Percentiles rank a stretch among this genome's conserved stretches.
phyloP scores from a whole-genome alignment of 1,140 invertebrate species.

The Frieseomelitta varia region DNA sequence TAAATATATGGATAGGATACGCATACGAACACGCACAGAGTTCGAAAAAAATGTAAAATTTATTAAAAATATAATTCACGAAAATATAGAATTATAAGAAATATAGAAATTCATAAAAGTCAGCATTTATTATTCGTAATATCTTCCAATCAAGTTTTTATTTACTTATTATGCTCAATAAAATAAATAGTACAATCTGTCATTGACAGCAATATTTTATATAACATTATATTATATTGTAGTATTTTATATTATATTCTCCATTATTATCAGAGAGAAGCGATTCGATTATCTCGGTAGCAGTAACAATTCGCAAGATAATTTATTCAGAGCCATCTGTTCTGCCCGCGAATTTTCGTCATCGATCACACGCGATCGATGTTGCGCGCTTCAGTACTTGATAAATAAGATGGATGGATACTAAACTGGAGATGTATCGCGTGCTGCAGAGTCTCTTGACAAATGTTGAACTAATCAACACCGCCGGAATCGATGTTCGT shows the following conservation, averaged over 20 bases:
- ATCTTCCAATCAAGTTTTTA: background rate
- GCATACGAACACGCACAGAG: too few species aligned
- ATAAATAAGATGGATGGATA: constrained; percentile 1
- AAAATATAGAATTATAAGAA: too few species aligned
- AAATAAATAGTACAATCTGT: background rate
- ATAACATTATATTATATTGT: too few species aligned
- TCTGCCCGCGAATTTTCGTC: background rate
- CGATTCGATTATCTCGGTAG: background rate
- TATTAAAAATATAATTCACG: too few species aligned
- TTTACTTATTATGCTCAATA: too few species aligned
- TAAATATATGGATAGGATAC: too few species aligned
- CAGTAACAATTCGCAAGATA: background rate
- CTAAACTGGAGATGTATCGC: background rate
- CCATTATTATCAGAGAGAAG: background rate
- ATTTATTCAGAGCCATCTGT: background rate
- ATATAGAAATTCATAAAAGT: too few species aligned
- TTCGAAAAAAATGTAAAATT: too few species aligned
- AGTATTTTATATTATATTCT: too few species aligned
- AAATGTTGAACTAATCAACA: background rate
- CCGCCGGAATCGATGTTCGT: background rate
- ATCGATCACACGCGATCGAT: background rate
- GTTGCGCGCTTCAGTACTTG: background rate
- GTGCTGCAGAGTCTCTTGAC: too few species aligned
- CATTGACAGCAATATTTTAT: background rate
- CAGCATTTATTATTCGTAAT: background rate